These are phyloP conservation scores for Megatriorchis doriae DNA, from an alignment of 2,113 vertebrate species.

Conservation along the genomic window DNA sequence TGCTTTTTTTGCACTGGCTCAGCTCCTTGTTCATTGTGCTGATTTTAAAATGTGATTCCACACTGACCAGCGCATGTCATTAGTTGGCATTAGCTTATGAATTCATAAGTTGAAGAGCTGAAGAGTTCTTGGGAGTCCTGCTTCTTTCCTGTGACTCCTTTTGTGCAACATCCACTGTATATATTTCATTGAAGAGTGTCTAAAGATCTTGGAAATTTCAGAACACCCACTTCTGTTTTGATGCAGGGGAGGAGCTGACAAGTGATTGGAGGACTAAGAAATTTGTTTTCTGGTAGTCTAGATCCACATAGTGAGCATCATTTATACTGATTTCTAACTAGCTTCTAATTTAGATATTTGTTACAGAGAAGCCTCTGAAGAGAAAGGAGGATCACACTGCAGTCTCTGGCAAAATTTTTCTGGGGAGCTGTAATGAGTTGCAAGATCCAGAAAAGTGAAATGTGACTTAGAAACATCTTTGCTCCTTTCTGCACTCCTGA, in stretches of 20 bases:
- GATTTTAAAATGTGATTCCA: conserved; percentile 30
- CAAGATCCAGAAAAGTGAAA: not conserved
- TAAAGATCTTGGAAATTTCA: not conserved
- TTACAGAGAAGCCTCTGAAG: not conserved
- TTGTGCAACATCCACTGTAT: not conserved
- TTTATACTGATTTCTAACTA: not conserved
- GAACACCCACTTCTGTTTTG: not conserved
- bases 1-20: not conserved
- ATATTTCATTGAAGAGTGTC: not conserved
- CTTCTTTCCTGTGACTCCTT: not conserved
- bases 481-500: not conserved
- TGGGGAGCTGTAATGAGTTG: not conserved
- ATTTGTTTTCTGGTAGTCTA: not conserved
- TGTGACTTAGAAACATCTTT: not conserved
- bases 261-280: not conserved
- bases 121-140: not conserved
- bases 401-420: not conserved
- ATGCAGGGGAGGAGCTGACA: not conserved
- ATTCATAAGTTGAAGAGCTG: not conserved
- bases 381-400: not conserved
- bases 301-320: not conserved
- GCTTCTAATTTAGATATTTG: not conserved
- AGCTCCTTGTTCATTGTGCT: not conserved
- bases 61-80: not conserved
- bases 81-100: not conserved